Conservation (phyloP, 2,888 invertebrate species). For the Neelides folsomi region DNA sequence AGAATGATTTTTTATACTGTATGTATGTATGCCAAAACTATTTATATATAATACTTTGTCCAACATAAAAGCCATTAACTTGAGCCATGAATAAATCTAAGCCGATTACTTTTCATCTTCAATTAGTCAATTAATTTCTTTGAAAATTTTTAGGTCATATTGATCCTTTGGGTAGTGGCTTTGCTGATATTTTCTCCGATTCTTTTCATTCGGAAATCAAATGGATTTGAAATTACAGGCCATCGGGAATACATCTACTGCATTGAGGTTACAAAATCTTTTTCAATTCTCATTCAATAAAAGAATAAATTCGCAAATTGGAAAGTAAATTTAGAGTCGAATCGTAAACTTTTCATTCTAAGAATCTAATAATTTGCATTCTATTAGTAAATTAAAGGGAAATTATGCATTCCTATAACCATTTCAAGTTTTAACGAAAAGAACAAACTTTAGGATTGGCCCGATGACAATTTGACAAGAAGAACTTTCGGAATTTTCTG, state of each 20-base stretch:
- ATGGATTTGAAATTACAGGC: slow-evolving; percentile 26
- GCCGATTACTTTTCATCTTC: no score
- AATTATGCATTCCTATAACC: neutral
- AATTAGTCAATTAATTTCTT: neutral
- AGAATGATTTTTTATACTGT: no score
- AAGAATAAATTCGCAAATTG: neutral
- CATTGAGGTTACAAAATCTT: slow-evolving; percentile 51
- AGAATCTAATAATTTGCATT: no score
- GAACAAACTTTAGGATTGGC: slow-evolving; percentile 22
- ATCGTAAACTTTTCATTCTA: no score
- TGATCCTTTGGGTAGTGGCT: slow-evolving; percentile 52
- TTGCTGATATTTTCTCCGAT: slow-evolving; percentile 55
- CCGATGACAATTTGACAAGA: slow-evolving; percentile 35
- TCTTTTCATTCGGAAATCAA: slow-evolving; percentile 41
- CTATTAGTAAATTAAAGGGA: no score
- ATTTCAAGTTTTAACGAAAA: no score
- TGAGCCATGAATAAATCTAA: no score
- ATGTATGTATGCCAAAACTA: no score
- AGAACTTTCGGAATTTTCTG: slow-evolving; percentile 53
- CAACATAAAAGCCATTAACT: no score
- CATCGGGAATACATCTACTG: slow-evolving; percentile 41
- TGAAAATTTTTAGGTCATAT: slow-evolving; percentile 39
- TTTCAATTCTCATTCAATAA: neutral
- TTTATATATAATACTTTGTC: no score
- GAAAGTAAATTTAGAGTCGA: neutral